Evolutionary conservation across 2,797 vertebrate genomes (phyloP).

Genomic region (Hoplostethus atlanticus): DNA sequence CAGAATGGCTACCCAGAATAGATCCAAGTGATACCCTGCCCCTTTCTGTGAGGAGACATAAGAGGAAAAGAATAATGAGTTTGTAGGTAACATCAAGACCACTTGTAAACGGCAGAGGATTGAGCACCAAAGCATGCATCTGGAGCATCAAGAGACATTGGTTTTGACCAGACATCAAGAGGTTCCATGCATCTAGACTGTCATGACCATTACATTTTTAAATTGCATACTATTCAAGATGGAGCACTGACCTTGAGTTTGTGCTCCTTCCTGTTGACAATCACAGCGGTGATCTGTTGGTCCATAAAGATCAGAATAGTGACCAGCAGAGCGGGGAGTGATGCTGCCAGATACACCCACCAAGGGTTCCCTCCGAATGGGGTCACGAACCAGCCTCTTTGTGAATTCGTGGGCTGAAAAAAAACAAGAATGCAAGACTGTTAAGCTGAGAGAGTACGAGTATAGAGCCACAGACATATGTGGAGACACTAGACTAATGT

Average conservation of each 20-base stretch:
- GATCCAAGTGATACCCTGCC: conserved; percentile 96
- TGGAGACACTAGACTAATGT: not conserved
- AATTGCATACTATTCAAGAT: not conserved
- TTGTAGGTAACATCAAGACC: not conserved
- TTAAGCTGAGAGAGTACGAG: not conserved
- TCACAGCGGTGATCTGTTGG: conserved; percentile 98
- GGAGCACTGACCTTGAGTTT: conserved; percentile 92
- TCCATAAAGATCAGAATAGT: conserved; percentile 99
- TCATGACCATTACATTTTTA: too few species aligned
- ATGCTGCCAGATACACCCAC: conserved; percentile 97
- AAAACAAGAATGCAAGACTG: not conserved
- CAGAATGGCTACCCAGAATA: conserved; percentile 96
- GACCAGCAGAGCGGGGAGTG: conserved; percentile 94
- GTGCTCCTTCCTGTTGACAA: conserved; percentile 98
- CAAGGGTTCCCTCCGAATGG: conserved; percentile 97
- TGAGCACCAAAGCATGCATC: too few species aligned
- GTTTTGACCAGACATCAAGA: too few species aligned
- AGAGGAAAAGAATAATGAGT: not conserved
- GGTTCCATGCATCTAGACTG: not conserved
- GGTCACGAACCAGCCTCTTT: conserved; percentile 92
- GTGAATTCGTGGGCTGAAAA: conserved; percentile 91
- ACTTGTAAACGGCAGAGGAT: not conserved
- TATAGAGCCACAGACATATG: not conserved
- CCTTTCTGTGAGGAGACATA: conserved; percentile 89
- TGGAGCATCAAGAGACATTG: too few species aligned